These are phyloP conservation scores for Naso thynnoides DNA, from an alignment of 2,797 vertebrate species.

Conservation along the genomic window DNA sequence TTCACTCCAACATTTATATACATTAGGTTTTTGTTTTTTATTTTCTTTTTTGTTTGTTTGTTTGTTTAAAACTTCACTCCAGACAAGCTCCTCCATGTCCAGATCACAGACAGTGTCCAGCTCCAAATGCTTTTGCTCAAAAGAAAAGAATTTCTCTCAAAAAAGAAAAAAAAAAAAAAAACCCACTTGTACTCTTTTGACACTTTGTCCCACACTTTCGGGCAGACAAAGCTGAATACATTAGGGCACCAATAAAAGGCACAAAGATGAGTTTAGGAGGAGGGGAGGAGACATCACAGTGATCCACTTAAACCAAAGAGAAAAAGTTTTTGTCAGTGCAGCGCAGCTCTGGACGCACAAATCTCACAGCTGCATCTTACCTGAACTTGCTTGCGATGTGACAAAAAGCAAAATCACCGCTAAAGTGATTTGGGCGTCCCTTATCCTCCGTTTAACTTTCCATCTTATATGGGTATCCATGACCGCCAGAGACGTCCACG, in stretches of 20 bases:
- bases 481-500: slow-evolving; percentile 84
- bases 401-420: slow-evolving; percentile 85
- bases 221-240: slow-evolving; percentile 29
- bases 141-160: neutral
- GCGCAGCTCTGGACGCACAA: slow-evolving; percentile 21
- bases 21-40: neutral
- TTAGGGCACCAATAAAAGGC: slow-evolving; percentile 26
- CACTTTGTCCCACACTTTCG: slow-evolving; percentile 34
- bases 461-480: slow-evolving; percentile 90
- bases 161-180: no score
- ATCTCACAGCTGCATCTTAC: slow-evolving; percentile 75
- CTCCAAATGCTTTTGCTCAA: neutral
- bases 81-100: neutral
- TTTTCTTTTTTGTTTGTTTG: no score
- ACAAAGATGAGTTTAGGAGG: slow-evolving; percentile 51
- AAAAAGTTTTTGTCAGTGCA: slow-evolving; percentile 26
- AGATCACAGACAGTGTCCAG: neutral
- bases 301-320: slow-evolving; percentile 18
- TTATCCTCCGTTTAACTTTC: slow-evolving; percentile 91
- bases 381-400: slow-evolving; percentile 86
- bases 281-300: slow-evolving; percentile 49
- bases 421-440: slow-evolving; percentile 83
- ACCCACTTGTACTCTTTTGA: neutral
- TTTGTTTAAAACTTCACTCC: no score
- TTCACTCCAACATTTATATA: neutral